A percentile compares a stretch with the other conserved stretches of the same genome.
phyloP scores from a whole-genome alignment of 2,797 vertebrate species.

The Syndactyla subalaris region DNA sequence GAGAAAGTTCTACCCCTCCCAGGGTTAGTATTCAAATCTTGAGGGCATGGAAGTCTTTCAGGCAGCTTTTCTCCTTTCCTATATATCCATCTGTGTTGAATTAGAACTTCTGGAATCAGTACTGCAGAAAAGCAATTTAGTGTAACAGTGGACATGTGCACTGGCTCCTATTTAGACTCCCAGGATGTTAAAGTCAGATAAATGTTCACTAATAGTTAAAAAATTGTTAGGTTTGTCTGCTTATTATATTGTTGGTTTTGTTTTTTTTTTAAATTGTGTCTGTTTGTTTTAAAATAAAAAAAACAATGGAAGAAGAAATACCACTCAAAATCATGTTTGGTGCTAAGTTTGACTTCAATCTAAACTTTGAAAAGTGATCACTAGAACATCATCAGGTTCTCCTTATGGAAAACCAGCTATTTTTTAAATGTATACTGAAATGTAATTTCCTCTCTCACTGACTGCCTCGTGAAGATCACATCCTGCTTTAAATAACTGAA shows the following conservation, averaged over 20 bases:
- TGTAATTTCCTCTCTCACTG: background rate
- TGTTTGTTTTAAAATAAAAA: background rate
- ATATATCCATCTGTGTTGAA: background rate
- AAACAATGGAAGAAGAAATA: background rate
- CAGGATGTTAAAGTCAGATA: background rate
- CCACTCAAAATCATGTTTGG: background rate
- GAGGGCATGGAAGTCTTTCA: background rate
- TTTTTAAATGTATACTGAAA: background rate
- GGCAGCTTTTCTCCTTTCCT: background rate
- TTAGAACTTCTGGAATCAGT: constrained; percentile 5
- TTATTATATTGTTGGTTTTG: background rate
- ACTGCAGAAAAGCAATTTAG: background rate
- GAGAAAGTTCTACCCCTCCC: background rate
- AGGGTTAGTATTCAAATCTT: background rate
- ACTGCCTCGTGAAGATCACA: background rate
- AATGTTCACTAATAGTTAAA: background rate
- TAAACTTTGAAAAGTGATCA: background rate
- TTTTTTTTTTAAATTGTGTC: background rate
- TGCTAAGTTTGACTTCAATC: background rate
- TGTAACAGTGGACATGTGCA: background rate
- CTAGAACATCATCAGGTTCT: background rate
- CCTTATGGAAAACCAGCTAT: background rate
- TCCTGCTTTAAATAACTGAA: background rate
- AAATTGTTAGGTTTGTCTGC: background rate
- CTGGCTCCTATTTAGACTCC: background rate